These are phyloP conservation scores for Pipa parva DNA, from an alignment of 2,113 vertebrate genomes.

Conservation along the genomic window DNA sequence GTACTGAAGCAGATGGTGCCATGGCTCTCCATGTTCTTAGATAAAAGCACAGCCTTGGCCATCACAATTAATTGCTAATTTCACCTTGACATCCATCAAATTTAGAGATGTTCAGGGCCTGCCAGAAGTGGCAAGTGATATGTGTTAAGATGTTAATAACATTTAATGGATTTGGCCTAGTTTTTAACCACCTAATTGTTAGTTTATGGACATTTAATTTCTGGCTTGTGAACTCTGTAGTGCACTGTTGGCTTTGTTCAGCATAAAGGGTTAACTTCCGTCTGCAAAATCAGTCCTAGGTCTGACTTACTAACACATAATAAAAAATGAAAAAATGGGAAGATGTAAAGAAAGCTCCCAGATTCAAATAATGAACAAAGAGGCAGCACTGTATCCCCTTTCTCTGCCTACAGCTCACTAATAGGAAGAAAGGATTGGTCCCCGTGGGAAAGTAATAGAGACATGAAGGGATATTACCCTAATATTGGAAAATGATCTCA, in stretches of 20 bases:
- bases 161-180: conserved; percentile 71
- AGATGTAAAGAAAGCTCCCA: not conserved
- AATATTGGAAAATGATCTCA: not conserved
- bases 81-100: conserved; percentile 69
- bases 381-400: not conserved
- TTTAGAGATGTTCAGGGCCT: conserved; percentile 60
- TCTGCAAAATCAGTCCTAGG: no score
- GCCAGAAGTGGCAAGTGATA: conserved; percentile 59
- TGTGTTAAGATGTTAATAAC: conserved; percentile 75
- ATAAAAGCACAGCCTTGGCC: conserved; percentile 58
- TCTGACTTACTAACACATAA: not conserved
- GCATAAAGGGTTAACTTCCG: no score
- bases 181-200: conserved; percentile 57
- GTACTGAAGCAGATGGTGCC: conserved; percentile 28
- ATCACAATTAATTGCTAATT: conserved; percentile 59
- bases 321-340: not conserved
- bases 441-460: not conserved
- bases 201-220: conserved; percentile 67
- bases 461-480: not conserved
- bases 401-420: conserved; percentile 3
- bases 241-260: not conserved
- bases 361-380: conserved; percentile 13
- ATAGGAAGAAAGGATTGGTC: not conserved
- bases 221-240: not conserved
- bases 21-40: conserved; percentile 13